Percentiles rank a stretch among this genome's conserved stretches.
These are phyloP conservation scores for Piprites chloris DNA, from an alignment of 2,113 vertebrate species.

Conservation along the genomic window DNA sequence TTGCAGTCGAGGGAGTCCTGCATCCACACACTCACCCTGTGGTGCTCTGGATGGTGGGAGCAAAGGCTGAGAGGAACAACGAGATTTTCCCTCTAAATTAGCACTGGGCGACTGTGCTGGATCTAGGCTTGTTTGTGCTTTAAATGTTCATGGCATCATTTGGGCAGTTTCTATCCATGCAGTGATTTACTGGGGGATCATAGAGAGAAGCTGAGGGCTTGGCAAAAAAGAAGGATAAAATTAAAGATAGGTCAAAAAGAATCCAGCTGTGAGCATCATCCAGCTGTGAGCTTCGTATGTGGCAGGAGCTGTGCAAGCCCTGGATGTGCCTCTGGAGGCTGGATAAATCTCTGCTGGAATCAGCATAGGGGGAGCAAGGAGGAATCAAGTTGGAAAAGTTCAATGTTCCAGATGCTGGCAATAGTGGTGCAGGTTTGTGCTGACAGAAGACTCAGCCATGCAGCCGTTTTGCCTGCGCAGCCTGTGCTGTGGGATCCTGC, in stretches of 20 bases:
- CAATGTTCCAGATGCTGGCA: accelerated
- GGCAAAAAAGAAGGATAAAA: not conserved
- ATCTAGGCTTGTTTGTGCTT: not conserved
- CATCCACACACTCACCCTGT: not conserved
- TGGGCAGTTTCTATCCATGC: not conserved
- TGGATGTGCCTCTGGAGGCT: not conserved
- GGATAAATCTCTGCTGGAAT: not conserved
- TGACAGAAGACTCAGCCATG: not conserved
- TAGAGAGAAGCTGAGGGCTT: not conserved
- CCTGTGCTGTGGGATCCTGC: accelerated
- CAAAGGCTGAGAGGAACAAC: not conserved
- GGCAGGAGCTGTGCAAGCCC: not conserved
- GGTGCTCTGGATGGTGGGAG: not conserved
- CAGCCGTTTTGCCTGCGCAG: accelerated
- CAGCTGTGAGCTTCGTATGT: not conserved
- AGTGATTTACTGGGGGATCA: not conserved
- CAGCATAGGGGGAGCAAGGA: not conserved
- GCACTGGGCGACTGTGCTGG: accelerated
- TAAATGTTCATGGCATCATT: not conserved
- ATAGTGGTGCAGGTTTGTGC: accelerated
- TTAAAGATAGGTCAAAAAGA: not conserved
- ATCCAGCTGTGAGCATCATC: not conserved
- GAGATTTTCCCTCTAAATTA: not conserved
- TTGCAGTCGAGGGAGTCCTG: accelerated
- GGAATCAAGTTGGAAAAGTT: not conserved